These are phyloP conservation scores for Panagrolaimus sp. DNA, from an alignment of 1,140 invertebrate genomes.

Conservation along the genomic window DNA sequence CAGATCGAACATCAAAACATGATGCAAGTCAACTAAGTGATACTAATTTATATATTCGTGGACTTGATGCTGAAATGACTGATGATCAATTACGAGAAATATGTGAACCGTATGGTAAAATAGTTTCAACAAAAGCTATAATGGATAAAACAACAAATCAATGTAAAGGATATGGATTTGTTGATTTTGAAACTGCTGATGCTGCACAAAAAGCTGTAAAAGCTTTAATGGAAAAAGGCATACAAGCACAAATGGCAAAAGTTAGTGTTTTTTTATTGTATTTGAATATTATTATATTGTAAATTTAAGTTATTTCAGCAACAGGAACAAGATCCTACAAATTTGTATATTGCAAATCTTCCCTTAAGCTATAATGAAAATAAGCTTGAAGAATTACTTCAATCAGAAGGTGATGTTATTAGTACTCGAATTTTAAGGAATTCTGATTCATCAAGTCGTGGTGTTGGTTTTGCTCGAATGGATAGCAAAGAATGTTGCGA, in stretches of 20 bases:
- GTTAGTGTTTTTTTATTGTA: constrained; percentile 67
- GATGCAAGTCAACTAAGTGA: constrained; percentile 56
- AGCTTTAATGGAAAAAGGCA: constrained; percentile 79
- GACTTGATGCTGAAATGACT: constrained; percentile 84
- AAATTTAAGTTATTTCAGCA: constrained; percentile 68
- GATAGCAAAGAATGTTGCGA: constrained; percentile 95
- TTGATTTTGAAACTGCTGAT: constrained; percentile 91
- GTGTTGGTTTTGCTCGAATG: constrained; percentile 82
- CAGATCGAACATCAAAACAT: constrained; percentile 3
- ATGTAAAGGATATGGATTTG: constrained; percentile 99
- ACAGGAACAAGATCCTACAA: constrained; percentile 98
- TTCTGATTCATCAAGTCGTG: constrained; percentile 82
- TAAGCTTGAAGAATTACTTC: constrained; percentile 56
- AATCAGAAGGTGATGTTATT: constrained; percentile 78
- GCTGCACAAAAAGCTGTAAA: constrained; percentile 90
- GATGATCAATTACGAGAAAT: constrained; percentile 92
- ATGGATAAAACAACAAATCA: constrained; percentile 97
- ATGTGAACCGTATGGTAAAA: constrained; percentile 80
- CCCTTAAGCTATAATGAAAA: constrained; percentile 84
- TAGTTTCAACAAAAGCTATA: constrained; percentile 88
- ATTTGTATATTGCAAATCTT: constrained; percentile 96
- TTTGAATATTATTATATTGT: constrained; percentile 13
- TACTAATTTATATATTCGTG: constrained; percentile 96
- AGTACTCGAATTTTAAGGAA: constrained; percentile 85
- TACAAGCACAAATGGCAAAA: constrained; percentile 99